phyloP scores from a whole-genome alignment of 2,113 vertebrate genomes.

The Miniopterus natalensis region DNA sequence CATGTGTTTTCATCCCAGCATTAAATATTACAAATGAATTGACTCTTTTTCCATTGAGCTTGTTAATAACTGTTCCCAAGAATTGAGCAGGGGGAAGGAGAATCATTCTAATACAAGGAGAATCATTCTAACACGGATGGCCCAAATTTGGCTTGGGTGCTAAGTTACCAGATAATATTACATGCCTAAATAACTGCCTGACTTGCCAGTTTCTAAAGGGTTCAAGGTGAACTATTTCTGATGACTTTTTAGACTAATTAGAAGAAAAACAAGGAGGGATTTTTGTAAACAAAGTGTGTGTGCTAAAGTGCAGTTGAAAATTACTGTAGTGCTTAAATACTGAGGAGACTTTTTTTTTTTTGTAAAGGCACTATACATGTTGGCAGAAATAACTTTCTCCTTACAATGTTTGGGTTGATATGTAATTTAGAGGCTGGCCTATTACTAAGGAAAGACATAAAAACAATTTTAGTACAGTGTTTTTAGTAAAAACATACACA shows the following conservation, averaged over 20 bases:
- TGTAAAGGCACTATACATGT: background rate
- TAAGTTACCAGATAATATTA: background rate
- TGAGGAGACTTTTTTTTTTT: background rate
- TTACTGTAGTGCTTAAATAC: background rate
- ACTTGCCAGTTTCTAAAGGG: background rate
- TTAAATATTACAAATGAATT: background rate
- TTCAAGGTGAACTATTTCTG: background rate
- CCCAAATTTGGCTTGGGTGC: background rate
- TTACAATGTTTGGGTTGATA: background rate
- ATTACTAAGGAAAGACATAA: background rate
- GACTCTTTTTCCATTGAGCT: background rate
- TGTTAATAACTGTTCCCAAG: background rate
- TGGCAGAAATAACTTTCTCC: background rate
- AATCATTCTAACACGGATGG: background rate
- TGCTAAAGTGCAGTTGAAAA: background rate
- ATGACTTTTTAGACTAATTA: background rate
- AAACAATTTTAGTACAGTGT: background rate
- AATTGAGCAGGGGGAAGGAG: background rate
- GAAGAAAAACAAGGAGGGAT: background rate
- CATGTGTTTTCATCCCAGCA: background rate
- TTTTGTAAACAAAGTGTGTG: background rate
- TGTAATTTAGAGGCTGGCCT: background rate
- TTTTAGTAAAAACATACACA: background rate
- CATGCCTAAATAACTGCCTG: background rate
- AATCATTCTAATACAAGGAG: background rate